Evolutionary conservation across 2,888 invertebrate genomes (phyloP).

Genomic region (Noctua fimbriata): DNA sequence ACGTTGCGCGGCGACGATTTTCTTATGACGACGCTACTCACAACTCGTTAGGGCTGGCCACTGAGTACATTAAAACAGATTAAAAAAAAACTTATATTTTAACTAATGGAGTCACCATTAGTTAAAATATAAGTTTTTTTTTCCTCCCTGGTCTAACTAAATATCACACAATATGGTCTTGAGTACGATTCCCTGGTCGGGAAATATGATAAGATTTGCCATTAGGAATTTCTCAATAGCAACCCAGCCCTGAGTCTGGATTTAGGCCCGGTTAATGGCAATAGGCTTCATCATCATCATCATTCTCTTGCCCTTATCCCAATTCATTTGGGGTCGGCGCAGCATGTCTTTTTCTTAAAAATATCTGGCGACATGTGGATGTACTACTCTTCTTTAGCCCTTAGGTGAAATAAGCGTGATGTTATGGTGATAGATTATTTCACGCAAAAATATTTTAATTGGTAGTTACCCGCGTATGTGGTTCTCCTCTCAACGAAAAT

Average conservation of each 20-base stretch:
- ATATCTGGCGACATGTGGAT: not conserved
- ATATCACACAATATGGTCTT: not conserved
- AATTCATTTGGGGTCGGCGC: too few relatives aligned
- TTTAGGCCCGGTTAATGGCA: not conserved
- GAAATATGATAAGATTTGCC: not conserved
- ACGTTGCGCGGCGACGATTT: conserved; percentile 46
- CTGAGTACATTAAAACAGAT: not conserved
- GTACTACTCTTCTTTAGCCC: not conserved
- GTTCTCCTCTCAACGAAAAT: not conserved
- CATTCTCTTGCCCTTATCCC: too few relatives aligned
- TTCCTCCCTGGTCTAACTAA: not conserved
- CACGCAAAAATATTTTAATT: not conserved
- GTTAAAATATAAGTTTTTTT: too few relatives aligned
- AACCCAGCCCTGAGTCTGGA: not conserved
- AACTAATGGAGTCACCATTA: not conserved
- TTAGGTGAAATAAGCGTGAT: not conserved
- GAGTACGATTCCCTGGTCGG: not conserved
- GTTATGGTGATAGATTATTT: not conserved
- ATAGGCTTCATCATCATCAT: too few relatives aligned
- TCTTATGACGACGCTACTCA: conserved; percentile 61
- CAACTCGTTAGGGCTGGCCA: conserved; percentile 52
- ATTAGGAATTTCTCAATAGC: not conserved
- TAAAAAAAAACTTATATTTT: not conserved
- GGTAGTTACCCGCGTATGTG: too few relatives aligned
- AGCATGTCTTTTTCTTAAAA: too few relatives aligned